Evolutionary conservation across 64 coral and sea anemone species (phyloP).

Genomic region (Montipora sp.): DNA sequence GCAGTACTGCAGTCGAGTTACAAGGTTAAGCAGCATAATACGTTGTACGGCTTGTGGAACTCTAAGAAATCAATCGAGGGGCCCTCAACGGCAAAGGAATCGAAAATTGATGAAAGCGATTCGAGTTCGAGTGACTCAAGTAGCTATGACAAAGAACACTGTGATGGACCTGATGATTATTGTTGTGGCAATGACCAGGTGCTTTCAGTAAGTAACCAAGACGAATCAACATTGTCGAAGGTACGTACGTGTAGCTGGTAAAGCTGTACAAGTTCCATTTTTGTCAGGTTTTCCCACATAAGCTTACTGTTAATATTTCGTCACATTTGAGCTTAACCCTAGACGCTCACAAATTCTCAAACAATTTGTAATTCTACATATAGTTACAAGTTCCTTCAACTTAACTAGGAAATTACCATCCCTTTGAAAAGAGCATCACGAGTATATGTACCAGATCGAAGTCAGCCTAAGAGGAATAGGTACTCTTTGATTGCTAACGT

Average conservation of each 20-base stretch:
- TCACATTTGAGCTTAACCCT: too few relatives aligned
- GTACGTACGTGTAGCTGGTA: not conserved
- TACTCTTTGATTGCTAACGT: too few relatives aligned
- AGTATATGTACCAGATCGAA: too few relatives aligned
- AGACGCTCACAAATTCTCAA: too few relatives aligned
- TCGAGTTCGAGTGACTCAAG: conserved; percentile 15
- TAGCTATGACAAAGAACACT: not conserved
- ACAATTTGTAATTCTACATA: too few relatives aligned
- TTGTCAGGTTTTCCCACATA: too few relatives aligned
- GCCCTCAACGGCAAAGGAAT: conserved; percentile 24
- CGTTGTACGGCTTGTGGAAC: conserved; percentile 16
- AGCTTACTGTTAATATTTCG: too few relatives aligned
- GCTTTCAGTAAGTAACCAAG: conserved; percentile 4
- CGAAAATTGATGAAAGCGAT: conserved; percentile 34
- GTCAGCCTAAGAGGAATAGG: too few relatives aligned
- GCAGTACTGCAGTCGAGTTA: conserved; percentile 15
- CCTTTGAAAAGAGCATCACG: too few relatives aligned
- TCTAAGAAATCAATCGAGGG: conserved; percentile 23
- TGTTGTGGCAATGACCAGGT: not conserved
- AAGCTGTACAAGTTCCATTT: conserved; percentile 6
- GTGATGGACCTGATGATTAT: not conserved
- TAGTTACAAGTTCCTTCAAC: too few relatives aligned
- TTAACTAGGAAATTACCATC: too few relatives aligned
- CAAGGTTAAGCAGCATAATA: conserved; percentile 2
- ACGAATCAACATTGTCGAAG: conserved; percentile 7